phyloP scores from a whole-genome alignment of 23 tunicate genomes.

The Halocynthia aurantium region DNA sequence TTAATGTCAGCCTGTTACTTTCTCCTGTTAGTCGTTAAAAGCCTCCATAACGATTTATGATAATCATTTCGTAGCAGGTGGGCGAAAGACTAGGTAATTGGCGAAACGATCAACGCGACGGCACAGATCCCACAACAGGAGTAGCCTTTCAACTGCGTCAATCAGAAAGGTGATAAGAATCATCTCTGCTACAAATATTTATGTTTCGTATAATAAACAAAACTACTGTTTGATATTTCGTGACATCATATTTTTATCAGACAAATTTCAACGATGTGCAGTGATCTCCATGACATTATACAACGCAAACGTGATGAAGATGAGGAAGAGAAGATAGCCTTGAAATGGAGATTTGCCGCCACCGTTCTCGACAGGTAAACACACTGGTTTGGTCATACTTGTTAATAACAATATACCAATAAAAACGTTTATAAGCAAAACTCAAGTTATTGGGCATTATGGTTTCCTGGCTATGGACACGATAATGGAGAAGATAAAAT shows the following conservation, averaged over 20 bases:
- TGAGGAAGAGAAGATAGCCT: constrained; percentile 63
- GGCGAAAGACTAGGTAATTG: constrained; percentile 16
- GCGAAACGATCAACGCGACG: not conserved
- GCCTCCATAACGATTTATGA: no score
- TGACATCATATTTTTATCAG: constrained; percentile 24
- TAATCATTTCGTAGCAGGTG: constrained; percentile 5
- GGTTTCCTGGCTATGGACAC: not conserved
- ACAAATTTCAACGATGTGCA: constrained; percentile 36
- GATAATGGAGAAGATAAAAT: not conserved
- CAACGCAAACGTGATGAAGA: constrained; percentile 67
- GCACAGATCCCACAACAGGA: not conserved
- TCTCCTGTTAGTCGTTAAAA: no score
- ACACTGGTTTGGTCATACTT: no score
- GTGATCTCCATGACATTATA: constrained; percentile 57
- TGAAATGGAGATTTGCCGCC: constrained; percentile 87
- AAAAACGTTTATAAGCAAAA: no score
- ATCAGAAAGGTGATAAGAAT: constrained; percentile 11
- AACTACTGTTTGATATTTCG: not conserved
- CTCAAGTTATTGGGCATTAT: not conserved
- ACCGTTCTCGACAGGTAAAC: constrained; percentile 79
- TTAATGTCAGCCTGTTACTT: no score
- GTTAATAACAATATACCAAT: no score
- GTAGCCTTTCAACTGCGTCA: constrained; percentile 8
- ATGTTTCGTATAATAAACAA: not conserved
- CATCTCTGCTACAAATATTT: not conserved